Evolutionary conservation across 2,888 invertebrate genomes (phyloP).

Genomic region (Orchestes rusci): DNA sequence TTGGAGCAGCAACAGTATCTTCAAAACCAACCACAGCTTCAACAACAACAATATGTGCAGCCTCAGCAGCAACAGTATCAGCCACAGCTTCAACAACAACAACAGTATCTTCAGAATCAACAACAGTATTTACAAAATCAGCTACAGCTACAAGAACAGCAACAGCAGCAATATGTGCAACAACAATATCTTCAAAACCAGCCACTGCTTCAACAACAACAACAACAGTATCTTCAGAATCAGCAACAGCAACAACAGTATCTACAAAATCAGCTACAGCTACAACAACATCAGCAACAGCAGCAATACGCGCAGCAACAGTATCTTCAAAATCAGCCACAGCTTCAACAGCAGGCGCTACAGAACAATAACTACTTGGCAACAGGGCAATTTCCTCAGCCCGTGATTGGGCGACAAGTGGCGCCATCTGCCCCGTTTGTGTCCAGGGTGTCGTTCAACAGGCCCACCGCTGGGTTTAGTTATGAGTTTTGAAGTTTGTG

Average conservation of each 20-base stretch:
- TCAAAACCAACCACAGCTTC: neutral
- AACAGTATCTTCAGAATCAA: slow-evolving; percentile 3
- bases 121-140: neutral
- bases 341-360: neutral
- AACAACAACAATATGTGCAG: neutral
- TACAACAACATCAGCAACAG: neutral
- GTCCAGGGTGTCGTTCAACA: slow-evolving; percentile 19
- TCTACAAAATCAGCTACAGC: neutral
- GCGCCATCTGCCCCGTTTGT: slow-evolving; percentile 9
- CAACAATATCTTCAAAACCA: slow-evolving; percentile 5
- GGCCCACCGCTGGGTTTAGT: slow-evolving; percentile 14
- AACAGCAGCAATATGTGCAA: slow-evolving; percentile 1
- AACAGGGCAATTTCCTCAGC: slow-evolving; percentile 7
- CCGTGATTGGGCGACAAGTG: slow-evolving; percentile 2
- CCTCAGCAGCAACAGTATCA: slow-evolving; percentile 2
- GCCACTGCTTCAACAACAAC: neutral
- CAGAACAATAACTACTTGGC: slow-evolving; percentile 16
- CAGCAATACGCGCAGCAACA: slow-evolving; percentile 1
- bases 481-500: slow-evolving; percentile 11
- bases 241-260: neutral
- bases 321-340: neutral
- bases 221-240: neutral
- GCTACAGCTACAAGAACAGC: neutral
- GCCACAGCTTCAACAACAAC: neutral
- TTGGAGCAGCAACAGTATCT: neutral